Percentiles rank a stretch among this genome's conserved stretches.
These are phyloP conservation scores for Galerucella nymphaeae DNA, from an alignment of 2,888 invertebrate species.

Conservation along the genomic window DNA sequence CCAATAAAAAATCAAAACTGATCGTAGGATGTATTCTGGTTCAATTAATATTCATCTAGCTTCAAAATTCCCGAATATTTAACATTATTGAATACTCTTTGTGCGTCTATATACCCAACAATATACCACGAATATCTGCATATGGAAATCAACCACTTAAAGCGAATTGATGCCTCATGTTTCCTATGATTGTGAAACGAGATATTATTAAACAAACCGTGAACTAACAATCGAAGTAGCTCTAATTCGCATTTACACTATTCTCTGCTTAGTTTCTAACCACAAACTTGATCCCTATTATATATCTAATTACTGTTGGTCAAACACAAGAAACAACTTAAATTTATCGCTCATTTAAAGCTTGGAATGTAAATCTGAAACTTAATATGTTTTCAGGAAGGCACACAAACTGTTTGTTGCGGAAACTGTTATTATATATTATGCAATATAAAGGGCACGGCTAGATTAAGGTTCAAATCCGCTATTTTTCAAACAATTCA, in stretches of 20 bases:
- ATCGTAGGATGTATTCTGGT: neutral
- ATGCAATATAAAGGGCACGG: too few relatives aligned
- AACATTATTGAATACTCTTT: constrained; percentile 53
- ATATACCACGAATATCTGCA: constrained; percentile 41
- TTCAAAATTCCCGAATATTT: constrained; percentile 52
- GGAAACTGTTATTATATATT: too few relatives aligned
- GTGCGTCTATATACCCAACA: constrained; percentile 35
- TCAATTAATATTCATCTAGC: constrained; percentile 28
- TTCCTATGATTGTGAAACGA: constrained; percentile 55
- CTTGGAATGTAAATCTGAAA: too few relatives aligned
- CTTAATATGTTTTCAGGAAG: too few relatives aligned
- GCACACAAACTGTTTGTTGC: too few relatives aligned
- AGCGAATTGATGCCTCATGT: constrained; percentile 54
- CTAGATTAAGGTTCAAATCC: too few relatives aligned
- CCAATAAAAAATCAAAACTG: too few relatives aligned
- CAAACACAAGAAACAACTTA: constrained; percentile 10
- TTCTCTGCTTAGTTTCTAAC: constrained; percentile 38
- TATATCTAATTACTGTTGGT: constrained; percentile 28
- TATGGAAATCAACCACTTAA: constrained; percentile 54
- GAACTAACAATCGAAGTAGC: constrained; percentile 47
- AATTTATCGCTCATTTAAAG: too few relatives aligned
- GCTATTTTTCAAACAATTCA: too few relatives aligned
- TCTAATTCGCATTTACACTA: constrained; percentile 48
- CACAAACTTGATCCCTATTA: constrained; percentile 32
- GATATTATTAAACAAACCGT: constrained; percentile 55